Conservation (phyloP, 2,888 invertebrate species). For the Lithophane ornitopus region DNA sequence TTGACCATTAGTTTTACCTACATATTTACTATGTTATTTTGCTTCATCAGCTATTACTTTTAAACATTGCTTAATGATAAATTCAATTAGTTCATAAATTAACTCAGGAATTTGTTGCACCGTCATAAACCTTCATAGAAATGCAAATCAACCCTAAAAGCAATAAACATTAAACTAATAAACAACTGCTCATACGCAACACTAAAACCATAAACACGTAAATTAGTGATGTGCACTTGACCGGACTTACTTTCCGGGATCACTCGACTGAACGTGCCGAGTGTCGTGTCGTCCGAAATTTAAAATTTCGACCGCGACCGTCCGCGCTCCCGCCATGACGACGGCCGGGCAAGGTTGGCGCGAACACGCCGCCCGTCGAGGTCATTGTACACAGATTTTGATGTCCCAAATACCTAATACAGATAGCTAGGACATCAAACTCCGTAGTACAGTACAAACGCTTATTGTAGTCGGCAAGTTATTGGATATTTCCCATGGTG, state of each 20-base stretch:
- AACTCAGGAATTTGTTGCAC: constrained; percentile 28
- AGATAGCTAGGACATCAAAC: constrained; percentile 70
- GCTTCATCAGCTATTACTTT: neutral
- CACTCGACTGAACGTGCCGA: constrained; percentile 60
- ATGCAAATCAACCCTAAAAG: constrained; percentile 44
- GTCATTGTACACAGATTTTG: constrained; percentile 86
- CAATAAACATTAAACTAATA: constrained; percentile 54
- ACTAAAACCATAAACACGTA: constrained; percentile 62
- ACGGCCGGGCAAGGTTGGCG: constrained; percentile 80
- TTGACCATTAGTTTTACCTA: neutral
- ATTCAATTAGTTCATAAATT: constrained; percentile 17
- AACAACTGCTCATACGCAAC: constrained; percentile 43
- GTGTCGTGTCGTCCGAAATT: constrained; percentile 68
- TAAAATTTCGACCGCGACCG: constrained; percentile 73
- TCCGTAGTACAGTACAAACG: constrained; percentile 56
- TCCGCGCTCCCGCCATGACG: constrained; percentile 71
- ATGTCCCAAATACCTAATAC: constrained; percentile 87
- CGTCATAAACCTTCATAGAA: constrained; percentile 41
- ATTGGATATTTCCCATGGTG: constrained; percentile 67
- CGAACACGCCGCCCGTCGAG: constrained; percentile 81
- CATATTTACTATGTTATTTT: neutral
- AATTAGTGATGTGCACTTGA: constrained; percentile 67
- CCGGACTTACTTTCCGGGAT: constrained; percentile 67
- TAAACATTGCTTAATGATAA: constrained; percentile 5
- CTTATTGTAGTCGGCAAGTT: constrained; percentile 53